Percentiles rank a stretch among this genome's conserved stretches.
phyloP scores from a whole-genome alignment of 2,888 invertebrate species.

The Diaperis boleti region DNA sequence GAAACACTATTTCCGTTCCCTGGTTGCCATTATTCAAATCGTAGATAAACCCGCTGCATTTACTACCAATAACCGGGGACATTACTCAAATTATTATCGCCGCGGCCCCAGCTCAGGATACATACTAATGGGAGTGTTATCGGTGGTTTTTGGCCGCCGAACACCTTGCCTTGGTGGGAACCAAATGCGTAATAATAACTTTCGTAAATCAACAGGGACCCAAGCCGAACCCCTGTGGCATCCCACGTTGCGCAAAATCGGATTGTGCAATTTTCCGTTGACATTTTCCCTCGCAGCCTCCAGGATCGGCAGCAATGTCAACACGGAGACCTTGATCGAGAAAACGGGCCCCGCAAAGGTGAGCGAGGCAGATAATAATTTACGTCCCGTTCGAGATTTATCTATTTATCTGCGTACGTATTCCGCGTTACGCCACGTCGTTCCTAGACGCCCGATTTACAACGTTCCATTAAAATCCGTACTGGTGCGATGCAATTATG shows the following conservation, averaged over 20 bases:
- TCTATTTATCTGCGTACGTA: constrained; percentile 43
- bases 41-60: constrained; percentile 43
- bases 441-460: constrained; percentile 23
- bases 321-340: constrained; percentile 54
- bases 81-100: constrained; percentile 37
- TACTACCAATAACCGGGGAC: constrained; percentile 38
- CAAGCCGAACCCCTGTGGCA: no score
- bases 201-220: no score
- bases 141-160: background rate
- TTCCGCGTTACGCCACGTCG: constrained; percentile 35
- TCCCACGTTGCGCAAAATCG: no score
- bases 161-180: no score
- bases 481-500: constrained; percentile 35
- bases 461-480: constrained; percentile 22
- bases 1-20: constrained; percentile 60
- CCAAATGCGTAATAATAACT: no score
- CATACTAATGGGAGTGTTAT: constrained; percentile 28
- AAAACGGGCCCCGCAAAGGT: constrained; percentile 47
- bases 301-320: constrained; percentile 47
- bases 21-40: constrained; percentile 49
- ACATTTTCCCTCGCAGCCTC: constrained; percentile 20
- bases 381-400: constrained; percentile 44
- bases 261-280: constrained; percentile 6
- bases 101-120: constrained; percentile 23
- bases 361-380: constrained; percentile 43